Evolutionary conservation across 2,113 vertebrate species (phyloP), one percentile per base, ranked within the genome.

Genomic region (Thalassoma bifasciatum): DNA sequence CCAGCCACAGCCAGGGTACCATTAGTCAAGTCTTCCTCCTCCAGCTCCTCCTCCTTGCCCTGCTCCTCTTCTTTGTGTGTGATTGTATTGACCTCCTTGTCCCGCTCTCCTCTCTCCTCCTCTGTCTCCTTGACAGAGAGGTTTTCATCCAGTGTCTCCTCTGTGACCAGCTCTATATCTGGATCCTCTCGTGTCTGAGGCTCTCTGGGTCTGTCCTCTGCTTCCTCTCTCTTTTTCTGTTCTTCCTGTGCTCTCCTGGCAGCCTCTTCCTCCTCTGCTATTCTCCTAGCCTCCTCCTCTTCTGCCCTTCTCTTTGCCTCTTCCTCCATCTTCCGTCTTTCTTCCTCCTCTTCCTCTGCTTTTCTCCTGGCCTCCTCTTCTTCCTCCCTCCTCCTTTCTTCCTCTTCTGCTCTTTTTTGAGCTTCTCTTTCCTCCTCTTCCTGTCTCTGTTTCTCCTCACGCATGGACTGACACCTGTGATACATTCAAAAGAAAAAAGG

Each of bases 381-480:
- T 47, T 71, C 87, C 67, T 63, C 24, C 19, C 44, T 78, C 47
- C 30, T 77, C 12, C 53, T 66, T 50, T 82, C 76, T 23, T 91
- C 88, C 37, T 87, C 84, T 30, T 81, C 81, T 75, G 49, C 89
- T 81, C 14, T 73, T 19, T 16, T 81, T 36, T 4, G 47, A 30
- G 71, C 87, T 67, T 79, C 66, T 37, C 60, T 63, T 50, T 85
- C 84, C 24, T 85, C 77, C 2, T 82, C 89, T 24, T 93, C 86
- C 59, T 74, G 84, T 58, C 17, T 88, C 21, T 4, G 86, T 83
- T 79, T 92, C n/a, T 93, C 92, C 56, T 93, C 89, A 56, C 90
- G 91, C 0, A 94, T 81, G 5, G 86, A 90, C 1, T 82, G 81
- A 71, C 89, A 93, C 76, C 94, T 95, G 75, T 23, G 76, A 52